Conservation (phyloP, 2,797 vertebrate genomes). For the Rhyacichthys aspro region DNA sequence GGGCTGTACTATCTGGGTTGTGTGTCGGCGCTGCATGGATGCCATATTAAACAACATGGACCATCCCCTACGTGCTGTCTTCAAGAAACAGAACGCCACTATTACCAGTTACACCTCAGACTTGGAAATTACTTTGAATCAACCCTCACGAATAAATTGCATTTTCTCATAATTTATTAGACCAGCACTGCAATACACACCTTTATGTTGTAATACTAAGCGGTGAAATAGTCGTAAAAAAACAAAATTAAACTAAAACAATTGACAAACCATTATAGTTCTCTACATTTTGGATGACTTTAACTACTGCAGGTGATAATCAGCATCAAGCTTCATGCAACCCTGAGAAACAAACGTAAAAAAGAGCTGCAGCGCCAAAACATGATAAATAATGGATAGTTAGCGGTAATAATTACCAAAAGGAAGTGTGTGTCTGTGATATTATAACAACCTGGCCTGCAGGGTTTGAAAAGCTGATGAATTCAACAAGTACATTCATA, state of each 20-base stretch:
- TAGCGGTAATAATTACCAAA: conserved; percentile 29
- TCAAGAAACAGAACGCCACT: no score
- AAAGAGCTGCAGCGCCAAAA: conserved; percentile 35
- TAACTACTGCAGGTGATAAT: conserved; percentile 8
- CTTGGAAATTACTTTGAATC: neutral
- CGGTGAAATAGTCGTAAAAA: conserved; percentile 39
- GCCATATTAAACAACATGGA: no score
- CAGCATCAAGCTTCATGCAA: conserved; percentile 37
- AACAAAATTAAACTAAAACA: conserved; percentile 28
- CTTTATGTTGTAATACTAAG: conserved; percentile 49
- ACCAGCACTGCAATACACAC: conserved; percentile 60
- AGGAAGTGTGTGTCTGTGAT: conserved; percentile 23
- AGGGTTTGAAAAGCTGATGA: conserved; percentile 53
- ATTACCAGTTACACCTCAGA: no score
- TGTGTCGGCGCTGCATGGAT: no score
- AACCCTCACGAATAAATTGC: neutral
- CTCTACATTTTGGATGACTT: conserved; percentile 5
- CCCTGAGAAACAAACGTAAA: conserved; percentile 66
- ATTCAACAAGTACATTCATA: conserved; percentile 45
- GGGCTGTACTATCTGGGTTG: no score
- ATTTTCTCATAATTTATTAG: conserved; percentile 23
- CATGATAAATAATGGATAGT: conserved; percentile 39
- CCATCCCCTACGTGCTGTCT: no score
- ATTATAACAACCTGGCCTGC: conserved; percentile 65
- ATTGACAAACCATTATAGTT: conserved; percentile 13